These are phyloP conservation scores for Hozukius guyotensis DNA, from an alignment of 2,797 vertebrate species.

Conservation along the genomic window DNA sequence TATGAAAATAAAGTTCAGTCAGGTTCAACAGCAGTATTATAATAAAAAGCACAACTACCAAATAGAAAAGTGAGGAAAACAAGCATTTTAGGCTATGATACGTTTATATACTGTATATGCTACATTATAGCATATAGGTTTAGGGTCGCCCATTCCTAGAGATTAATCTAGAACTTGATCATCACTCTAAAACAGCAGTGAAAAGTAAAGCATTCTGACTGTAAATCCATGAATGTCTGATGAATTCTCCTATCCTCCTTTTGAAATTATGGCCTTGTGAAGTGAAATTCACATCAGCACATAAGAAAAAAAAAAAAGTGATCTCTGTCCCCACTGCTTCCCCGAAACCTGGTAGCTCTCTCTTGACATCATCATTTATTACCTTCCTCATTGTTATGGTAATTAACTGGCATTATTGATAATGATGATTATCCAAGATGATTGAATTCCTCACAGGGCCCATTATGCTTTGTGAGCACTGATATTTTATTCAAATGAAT, in stretches of 20 bases:
- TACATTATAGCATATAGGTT: background rate
- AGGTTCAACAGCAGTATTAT: background rate
- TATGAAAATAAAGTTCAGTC: background rate
- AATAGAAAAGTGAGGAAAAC: background rate
- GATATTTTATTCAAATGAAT: conserved; percentile 82
- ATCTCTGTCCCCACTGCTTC: conserved; percentile 51
- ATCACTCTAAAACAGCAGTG: conserved; percentile 50
- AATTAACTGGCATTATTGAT: conserved; percentile 87
- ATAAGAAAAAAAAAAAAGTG: conserved; percentile 30
- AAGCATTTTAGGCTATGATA: background rate
- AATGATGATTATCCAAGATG: conserved; percentile 83
- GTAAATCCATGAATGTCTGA: conserved; percentile 56
- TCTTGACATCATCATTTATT: conserved; percentile 80
- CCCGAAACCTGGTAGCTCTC: conserved; percentile 59
- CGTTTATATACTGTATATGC: background rate
- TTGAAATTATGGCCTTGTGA: conserved; percentile 24
- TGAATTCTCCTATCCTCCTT: conserved; percentile 49
- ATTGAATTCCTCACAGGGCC: conserved; percentile 81
- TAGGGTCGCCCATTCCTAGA: conserved; percentile 33
- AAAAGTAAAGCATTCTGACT: conserved; percentile 9
- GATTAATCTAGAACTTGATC: conserved; percentile 52
- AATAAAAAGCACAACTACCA: background rate
- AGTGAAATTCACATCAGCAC: conserved; percentile 46
- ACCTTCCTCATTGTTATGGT: conserved; percentile 82
- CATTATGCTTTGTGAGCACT: conserved; percentile 76